Conservation (phyloP, 2,888 invertebrate species). For the Idaea straminata region DNA sequence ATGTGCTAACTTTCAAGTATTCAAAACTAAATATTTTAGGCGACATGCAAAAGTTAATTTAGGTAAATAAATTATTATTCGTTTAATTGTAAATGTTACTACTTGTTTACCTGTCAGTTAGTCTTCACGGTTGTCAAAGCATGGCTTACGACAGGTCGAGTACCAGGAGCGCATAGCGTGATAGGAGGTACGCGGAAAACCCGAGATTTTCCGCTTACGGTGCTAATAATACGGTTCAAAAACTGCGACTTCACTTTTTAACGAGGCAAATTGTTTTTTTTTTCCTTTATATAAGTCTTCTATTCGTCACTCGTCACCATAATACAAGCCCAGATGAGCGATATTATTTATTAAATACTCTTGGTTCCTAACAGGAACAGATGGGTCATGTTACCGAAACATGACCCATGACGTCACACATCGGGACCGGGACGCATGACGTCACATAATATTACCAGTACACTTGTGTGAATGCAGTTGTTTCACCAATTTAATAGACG, state of each 20-base stretch:
- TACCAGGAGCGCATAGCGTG: conserved; percentile 57
- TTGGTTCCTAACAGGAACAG: too few species aligned
- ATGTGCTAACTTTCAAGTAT: too few species aligned
- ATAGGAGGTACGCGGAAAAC: conserved; percentile 29
- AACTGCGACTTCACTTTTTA: conserved; percentile 6
- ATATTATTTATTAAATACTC: too few species aligned
- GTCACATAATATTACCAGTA: too few species aligned
- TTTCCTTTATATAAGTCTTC: too few species aligned
- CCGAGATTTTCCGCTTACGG: conserved; percentile 22
- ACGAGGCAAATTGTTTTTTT: background rate
- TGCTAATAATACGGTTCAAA: conserved; percentile 20
- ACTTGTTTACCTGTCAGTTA: conserved; percentile 59
- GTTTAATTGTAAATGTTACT: background rate
- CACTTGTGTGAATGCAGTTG: too few species aligned
- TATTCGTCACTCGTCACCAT: too few species aligned
- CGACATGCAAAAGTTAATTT: background rate
- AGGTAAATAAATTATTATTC: background rate
- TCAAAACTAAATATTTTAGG: background rate
- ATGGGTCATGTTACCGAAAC: too few species aligned
- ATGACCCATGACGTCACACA: too few species aligned
- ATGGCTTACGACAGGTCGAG: conserved; percentile 67
- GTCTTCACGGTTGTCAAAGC: conserved; percentile 72
- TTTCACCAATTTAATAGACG: too few species aligned
- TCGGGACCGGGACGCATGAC: too few species aligned
- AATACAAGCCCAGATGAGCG: too few species aligned